Evolutionary conservation across 2,113 vertebrate genomes (phyloP), one percentile per base, ranked within the genome.

Genomic region (Propithecus coquereli): DNA sequence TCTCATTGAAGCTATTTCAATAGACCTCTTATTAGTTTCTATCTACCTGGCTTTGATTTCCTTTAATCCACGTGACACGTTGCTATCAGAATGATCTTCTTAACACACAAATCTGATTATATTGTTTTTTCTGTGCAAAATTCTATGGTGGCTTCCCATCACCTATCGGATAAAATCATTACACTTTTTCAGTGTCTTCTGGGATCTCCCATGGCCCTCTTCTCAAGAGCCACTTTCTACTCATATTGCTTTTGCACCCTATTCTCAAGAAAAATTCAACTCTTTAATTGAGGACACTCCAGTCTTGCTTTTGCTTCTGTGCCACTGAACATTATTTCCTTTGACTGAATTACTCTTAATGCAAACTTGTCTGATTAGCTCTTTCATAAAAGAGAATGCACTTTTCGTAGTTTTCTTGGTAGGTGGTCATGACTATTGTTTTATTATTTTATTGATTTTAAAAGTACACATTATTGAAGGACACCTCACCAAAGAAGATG

Each of bases 401-500:
- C 34, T 50, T 82, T 77, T n/a, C 34, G 52, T 34, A 68, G 12
- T 79, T 61, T 25, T 84, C n/a, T 70, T 85, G 63, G 80, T 87
- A 81, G 68, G 32, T 68, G 59, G 12, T 34, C 37, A 23, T 65
- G 74, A 47, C 20, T 59, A n/a, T 52, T 59, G 14, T 63, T 86
- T 91, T 91, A 65, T 82, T 45, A 77, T 79, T 85, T 59, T 77
- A 63, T 22, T 79, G 61, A 79, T 89, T 94, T 94, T 47, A 50
- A 80, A 59, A 85, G 74, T 70, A 37, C 27, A 66, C 8, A 84
- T 30, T 13, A 23, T 40, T 0, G 25, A 61, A 14, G 59, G 23
- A 37, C 20, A 40, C 25, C 54, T 59, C 37, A 82, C n/a, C 80
- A 59, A 57, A 81, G 52, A 82, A 17, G n/a, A 59, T 6, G 22